Evolutionary conservation across 1,140 invertebrate species (phyloP).

Genomic region (Sogatella furcifera): DNA sequence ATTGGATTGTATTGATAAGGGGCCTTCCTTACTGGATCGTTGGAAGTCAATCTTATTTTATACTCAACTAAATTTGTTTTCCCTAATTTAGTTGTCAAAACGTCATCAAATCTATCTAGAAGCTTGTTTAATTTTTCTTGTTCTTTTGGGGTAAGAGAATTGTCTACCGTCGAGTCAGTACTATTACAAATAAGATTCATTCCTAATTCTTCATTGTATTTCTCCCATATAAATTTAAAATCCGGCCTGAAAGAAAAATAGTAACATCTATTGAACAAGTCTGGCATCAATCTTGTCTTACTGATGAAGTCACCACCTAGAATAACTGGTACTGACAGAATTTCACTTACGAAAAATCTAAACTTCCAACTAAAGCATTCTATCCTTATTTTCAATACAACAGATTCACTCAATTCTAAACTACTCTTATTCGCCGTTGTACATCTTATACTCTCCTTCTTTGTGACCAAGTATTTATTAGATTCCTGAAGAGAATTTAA

Average conservation of each 20-base stretch:
- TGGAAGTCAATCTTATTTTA: neutral
- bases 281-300: neutral
- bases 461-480: too few species aligned
- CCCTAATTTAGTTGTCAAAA: neutral
- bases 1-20: conserved; percentile 3
- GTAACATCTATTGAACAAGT: neutral
- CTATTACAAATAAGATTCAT: too few species aligned
- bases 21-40: neutral
- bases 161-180: too few species aligned
- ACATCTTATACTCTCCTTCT: too few species aligned
- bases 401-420: too few species aligned
- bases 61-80: neutral
- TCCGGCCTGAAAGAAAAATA: neutral
- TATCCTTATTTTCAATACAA: neutral
- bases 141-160: neutral
- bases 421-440: too few species aligned
- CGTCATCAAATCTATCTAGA: neutral
- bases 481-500: too few species aligned
- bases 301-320: neutral
- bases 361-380: neutral
- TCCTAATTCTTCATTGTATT: neutral
- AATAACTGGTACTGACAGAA: neutral
- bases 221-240: neutral
- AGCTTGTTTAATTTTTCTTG: neutral
- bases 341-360: neutral